Conservation (phyloP, 2,888 invertebrate species). For the Parnassius apollo region DNA sequence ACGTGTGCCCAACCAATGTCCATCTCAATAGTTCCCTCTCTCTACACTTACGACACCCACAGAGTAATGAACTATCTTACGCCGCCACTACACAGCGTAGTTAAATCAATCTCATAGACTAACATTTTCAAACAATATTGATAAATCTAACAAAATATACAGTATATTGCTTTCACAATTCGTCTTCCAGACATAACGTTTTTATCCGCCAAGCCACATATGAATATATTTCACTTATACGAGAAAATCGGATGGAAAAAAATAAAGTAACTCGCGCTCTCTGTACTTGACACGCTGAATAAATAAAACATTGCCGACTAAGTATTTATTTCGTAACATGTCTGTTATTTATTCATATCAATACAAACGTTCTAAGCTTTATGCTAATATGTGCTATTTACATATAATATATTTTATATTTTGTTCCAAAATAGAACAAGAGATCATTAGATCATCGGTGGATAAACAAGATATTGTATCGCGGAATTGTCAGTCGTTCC, state of each 20-base stretch:
- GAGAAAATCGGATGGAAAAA: conserved; percentile 20
- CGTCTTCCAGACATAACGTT: neutral
- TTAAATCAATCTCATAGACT: too few species aligned
- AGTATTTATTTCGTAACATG: conserved; percentile 18
- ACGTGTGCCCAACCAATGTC: too few species aligned
- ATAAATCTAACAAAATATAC: neutral
- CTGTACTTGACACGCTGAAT: conserved; percentile 23
- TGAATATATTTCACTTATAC: conserved; percentile 17
- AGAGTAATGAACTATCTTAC: too few species aligned
- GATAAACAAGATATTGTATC: too few species aligned
- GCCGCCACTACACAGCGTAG: too few species aligned
- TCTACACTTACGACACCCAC: too few species aligned
- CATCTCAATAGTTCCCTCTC: too few species aligned
- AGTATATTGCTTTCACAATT: conserved; percentile 5
- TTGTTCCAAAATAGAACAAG: too few species aligned
- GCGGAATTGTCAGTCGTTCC: too few species aligned
- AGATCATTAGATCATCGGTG: too few species aligned
- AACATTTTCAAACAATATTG: too few species aligned
- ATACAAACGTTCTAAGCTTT: neutral
- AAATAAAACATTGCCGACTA: conserved; percentile 14
- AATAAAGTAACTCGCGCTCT: conserved; percentile 10
- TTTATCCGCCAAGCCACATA: conserved; percentile 7
- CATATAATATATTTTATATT: neutral
- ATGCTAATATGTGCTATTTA: neutral
- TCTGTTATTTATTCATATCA: conserved; percentile 14